These are phyloP conservation scores for Setipinna tenuifilis DNA, from an alignment of 2,797 vertebrate genomes.

Conservation along the genomic window DNA sequence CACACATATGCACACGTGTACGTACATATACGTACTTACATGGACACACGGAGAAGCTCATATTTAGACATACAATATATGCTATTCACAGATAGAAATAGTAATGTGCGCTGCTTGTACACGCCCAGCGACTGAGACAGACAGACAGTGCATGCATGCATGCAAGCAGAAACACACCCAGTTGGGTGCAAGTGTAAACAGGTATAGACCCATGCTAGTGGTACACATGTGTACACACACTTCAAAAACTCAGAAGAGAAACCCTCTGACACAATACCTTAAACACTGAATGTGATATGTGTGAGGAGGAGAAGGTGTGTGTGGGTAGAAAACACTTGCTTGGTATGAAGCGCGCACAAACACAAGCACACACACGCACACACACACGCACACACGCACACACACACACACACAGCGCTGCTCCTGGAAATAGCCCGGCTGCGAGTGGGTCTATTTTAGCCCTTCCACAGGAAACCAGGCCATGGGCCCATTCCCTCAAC, in stretches of 20 bases:
- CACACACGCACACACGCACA: conserved; percentile 57
- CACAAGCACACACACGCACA: conserved; percentile 68
- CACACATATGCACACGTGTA: not conserved
- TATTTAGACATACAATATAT: not conserved
- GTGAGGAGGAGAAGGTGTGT: conserved; percentile 12
- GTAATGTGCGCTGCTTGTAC: no score
- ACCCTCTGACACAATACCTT: not conserved
- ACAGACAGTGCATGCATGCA: not conserved
- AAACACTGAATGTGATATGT: not conserved
- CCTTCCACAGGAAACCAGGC: conserved; percentile 81
- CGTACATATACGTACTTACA: not conserved
- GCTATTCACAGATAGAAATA: no score
- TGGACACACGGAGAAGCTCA: not conserved
- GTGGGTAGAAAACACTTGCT: conserved; percentile 60
- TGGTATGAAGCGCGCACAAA: conserved; percentile 70
- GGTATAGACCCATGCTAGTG: not conserved
- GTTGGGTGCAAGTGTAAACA: not conserved
- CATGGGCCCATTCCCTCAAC: conserved; percentile 63
- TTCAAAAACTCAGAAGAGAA: conserved; percentile 14
- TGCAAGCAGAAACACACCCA: not conserved
- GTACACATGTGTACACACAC: not conserved
- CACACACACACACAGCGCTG: conserved; percentile 68
- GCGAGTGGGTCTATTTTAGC: conserved; percentile 81
- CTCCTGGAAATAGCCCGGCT: conserved; percentile 79
- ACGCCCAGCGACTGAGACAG: no score